These are phyloP conservation scores for Parnassius glacialis DNA, from an alignment of 2,888 invertebrate species.

Conservation along the genomic window DNA sequence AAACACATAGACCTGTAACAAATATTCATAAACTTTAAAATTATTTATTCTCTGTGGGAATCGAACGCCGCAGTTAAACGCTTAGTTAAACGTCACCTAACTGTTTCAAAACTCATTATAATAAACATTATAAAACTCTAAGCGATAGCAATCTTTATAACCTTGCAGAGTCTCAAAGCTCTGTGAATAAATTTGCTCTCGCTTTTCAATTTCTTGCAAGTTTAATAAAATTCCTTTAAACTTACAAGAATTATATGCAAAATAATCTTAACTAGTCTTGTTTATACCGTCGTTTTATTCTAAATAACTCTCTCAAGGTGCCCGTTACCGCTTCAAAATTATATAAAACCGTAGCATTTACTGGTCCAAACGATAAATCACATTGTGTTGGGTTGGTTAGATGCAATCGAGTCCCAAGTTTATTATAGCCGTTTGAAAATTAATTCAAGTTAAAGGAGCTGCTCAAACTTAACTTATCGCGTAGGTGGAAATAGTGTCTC, in stretches of 20 bases:
- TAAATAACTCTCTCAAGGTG: constrained; percentile 18
- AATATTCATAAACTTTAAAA: no score
- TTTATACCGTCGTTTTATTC: constrained; percentile 17
- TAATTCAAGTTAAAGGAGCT: constrained; percentile 26
- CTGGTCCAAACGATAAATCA: constrained; percentile 23
- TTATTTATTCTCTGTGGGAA: no score
- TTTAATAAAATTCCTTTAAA: constrained; percentile 16
- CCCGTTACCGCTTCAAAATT: constrained; percentile 23
- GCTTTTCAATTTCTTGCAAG: neutral
- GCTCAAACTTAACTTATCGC: constrained; percentile 6
- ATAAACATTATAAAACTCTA: no score
- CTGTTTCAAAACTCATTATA: no score
- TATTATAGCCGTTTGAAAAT: constrained; percentile 23
- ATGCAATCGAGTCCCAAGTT: constrained; percentile 24
- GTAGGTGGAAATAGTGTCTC: constrained; percentile 24
- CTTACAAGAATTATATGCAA: neutral
- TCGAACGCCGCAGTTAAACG: no score
- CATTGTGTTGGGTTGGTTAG: constrained; percentile 12
- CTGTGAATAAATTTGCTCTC: no score
- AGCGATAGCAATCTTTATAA: no score
- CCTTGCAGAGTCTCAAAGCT: no score
- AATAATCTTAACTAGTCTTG: constrained; percentile 10
- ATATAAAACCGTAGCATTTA: constrained; percentile 22
- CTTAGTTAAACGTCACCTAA: no score
- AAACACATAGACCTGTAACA: no score